Evolutionary conservation across 2,888 invertebrate genomes (phyloP), one percentile per base, ranked within the genome.

Genomic region (Drosophila quasianomalipes): DNA sequence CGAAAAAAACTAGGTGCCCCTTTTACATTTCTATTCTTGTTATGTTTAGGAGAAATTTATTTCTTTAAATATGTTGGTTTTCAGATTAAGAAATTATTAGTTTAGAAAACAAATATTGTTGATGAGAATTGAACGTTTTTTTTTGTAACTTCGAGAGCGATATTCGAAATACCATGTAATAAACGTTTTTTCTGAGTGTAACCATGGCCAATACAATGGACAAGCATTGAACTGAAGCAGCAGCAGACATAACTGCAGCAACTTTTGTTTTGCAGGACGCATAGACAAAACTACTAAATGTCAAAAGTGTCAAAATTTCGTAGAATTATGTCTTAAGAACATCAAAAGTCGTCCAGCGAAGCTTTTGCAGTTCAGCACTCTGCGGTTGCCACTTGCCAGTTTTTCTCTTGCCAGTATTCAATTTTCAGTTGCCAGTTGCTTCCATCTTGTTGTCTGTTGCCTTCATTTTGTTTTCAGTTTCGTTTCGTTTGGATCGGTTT

Each of bases 281-380:
- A 79, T 83, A 83, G 87, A 89, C 85, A 82, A 88, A 90, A 88
- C 87, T 88, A 90, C 90, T 88, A 90, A 88, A 90, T 90, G 87
- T 88, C 87, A 85, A 83, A 85, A 88, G 89, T 88, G 87, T 88
- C 87, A 85, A 90, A 88, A 88, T 82, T 88, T 90, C 90, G 59
- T 74, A 71, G 90, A 83, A 88, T 85, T 90, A 90, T 88, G 89
- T 88, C 87, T 88, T 82, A 81, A 84, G 82, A 82, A 87, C 89
- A 86, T 85, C 85, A 85, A 73, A 85, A 85, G 84, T 85, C 89
- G 81, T 67, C 75, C 71, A 69, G 79, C 31, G 69, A 74, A 78
- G 74, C 68, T 65, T 65, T 39, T 59, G 49, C 68, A 69, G 52
- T 59, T 61, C 67, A 37, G 33, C 33, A 22, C 44, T 59, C 71